Evolutionary conservation across 1,140 invertebrate species (phyloP).

Genomic region (Bombus consobrinus): DNA sequence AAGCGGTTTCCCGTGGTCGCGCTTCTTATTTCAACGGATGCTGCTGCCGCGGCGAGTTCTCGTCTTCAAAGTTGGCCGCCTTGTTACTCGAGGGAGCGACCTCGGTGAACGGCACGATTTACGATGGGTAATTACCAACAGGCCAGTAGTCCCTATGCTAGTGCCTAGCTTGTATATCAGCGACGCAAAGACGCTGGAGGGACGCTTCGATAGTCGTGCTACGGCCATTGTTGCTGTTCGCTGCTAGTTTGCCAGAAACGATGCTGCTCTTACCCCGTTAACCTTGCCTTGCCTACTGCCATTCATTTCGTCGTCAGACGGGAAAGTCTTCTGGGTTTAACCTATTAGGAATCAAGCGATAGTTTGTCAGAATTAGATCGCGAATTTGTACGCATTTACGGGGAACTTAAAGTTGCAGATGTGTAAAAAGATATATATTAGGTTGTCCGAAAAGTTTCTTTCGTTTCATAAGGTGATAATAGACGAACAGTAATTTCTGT

Average conservation of each 20-base stretch:
- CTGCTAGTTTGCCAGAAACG: conserved; percentile 29
- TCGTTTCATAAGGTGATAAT: no score
- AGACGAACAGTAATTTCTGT: no score
- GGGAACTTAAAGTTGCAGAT: no score
- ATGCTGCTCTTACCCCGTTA: not conserved
- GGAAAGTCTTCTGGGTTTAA: not conserved
- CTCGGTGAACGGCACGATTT: conserved; percentile 68
- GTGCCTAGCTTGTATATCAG: conserved; percentile 54
- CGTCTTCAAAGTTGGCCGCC: conserved; percentile 64
- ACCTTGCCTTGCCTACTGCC: not conserved
- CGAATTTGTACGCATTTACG: no score
- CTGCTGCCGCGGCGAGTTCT: conserved; percentile 26
- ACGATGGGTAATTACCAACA: conserved; percentile 70
- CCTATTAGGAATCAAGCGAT: not conserved
- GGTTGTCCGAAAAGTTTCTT: no score
- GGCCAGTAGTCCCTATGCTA: conserved; percentile 45
- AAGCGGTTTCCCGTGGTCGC: conserved; percentile 2
- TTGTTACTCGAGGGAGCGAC: conserved; percentile 66
- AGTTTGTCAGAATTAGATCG: not conserved
- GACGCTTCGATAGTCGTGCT: conserved; percentile 32
- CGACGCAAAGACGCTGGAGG: conserved; percentile 28
- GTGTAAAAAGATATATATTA: no score
- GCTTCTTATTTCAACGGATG: conserved; percentile 30
- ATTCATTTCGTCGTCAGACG: conserved; percentile 22
- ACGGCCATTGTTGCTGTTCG: conserved; percentile 46